These are phyloP conservation scores for Psilopogon haemacephalus DNA, from an alignment of 2,113 vertebrate genomes.

Conservation along the genomic window DNA sequence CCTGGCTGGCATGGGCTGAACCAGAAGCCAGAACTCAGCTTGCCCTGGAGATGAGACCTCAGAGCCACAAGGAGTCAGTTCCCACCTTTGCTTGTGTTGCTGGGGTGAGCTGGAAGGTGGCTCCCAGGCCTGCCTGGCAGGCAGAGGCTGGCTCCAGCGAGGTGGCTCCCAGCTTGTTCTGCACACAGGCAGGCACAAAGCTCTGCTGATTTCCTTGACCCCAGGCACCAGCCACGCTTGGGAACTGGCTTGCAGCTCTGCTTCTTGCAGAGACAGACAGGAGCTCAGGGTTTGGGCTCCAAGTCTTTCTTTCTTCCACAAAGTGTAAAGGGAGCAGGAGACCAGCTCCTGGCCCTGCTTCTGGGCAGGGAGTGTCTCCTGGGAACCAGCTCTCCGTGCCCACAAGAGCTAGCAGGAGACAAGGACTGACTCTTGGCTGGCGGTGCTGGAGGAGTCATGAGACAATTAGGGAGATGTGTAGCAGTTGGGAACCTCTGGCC, in stretches of 20 bases:
- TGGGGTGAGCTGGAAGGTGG: not conserved
- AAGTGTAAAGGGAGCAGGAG: not conserved
- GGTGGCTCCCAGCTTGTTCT: constrained; percentile 22
- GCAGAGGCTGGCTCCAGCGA: not conserved
- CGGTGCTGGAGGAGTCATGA: not conserved
- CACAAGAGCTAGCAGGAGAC: not conserved
- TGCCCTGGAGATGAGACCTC: not conserved
- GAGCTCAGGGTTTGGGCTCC: constrained; percentile 22
- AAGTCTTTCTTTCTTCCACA: constrained; percentile 11
- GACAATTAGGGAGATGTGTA: not conserved
- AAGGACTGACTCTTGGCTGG: not conserved
- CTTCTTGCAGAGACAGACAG: not conserved
- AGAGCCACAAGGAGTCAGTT: not conserved
- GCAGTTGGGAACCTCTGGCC: not conserved
- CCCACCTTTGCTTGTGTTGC: not conserved
- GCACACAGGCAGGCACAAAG: not conserved
- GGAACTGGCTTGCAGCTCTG: constrained; percentile 14
- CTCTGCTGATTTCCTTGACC: not conserved
- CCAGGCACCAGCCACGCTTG: not conserved
- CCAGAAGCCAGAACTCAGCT: not conserved
- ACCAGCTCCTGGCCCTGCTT: constrained; percentile 19
- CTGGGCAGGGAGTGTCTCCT: constrained; percentile 33
- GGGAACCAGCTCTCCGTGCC: constrained; percentile 12
- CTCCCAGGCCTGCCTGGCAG: not conserved
- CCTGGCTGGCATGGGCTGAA: not conserved